Evolutionary conservation across 2,797 vertebrate species (phyloP), one percentile per base, ranked within the genome.

Genomic region (Phalloptychus januarius): DNA sequence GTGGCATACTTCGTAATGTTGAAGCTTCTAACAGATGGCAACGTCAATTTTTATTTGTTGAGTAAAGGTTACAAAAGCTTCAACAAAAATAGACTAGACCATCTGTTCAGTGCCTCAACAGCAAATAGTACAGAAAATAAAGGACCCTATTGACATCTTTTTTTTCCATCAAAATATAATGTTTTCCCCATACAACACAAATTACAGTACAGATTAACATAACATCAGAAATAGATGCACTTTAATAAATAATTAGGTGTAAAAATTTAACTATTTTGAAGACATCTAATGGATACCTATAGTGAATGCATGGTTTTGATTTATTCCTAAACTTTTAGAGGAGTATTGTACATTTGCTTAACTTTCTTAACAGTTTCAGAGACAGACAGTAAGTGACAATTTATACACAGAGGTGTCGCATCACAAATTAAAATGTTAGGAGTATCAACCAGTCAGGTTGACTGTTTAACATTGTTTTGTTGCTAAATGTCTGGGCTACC

Each of bases 41-140:
- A 18, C 2, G 79, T 86, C 88, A 84, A 72, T 84, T 88, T 88
- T 79, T 75, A 81, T 85, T 87, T 87, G 80, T 81, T 91, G 58
- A 85, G 76, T 80, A 85, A 91, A 88, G 85, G 89, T 90, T 91
- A 88, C 86, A 87, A 74, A 74, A 80, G 23, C 85, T 38, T 85
- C 74, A 89, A 83, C 82, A 40, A 79, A 92, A 90, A 91, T 83
- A 86, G 79, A 80, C 16, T 5, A 0, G 25, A 71, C 86, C 90
- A 91, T 92, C 89, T 91, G 88, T 71, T 88, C 77, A 75, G 76
- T 12, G 44, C 77, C 74, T 71, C 48, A 87, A 83, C 56, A 74
- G 78, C 31, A 70, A 52, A 58, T 79, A n/a, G 20, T 71, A 45
- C 46, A 54, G 36, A 79, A 23, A 58, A 71, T 52, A 12, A 58